phyloP scores from a whole-genome alignment of 2,113 vertebrate genomes.

The Mesoclemmys tuberculata region DNA sequence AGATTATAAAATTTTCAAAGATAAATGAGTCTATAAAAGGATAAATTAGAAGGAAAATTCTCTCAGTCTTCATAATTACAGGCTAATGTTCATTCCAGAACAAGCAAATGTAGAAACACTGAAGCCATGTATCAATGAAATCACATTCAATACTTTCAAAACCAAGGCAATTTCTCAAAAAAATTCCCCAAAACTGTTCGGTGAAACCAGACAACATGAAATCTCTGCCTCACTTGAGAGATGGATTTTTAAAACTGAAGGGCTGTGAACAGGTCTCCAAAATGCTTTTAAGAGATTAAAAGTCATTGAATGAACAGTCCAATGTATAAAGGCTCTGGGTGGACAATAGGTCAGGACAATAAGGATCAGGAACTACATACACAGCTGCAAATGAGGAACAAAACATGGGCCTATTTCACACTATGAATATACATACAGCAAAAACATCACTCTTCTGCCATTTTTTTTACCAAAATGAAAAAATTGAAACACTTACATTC shows the following conservation, averaged over 20 bases:
- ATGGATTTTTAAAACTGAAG: conserved; percentile 1
- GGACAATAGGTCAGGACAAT: background rate
- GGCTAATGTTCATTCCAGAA: background rate
- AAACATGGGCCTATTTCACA: background rate
- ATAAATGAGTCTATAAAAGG: background rate
- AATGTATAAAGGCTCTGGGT: background rate
- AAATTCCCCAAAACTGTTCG: background rate
- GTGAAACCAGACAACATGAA: background rate
- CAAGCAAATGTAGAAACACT: background rate
- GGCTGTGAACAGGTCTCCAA: background rate
- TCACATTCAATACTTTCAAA: background rate
- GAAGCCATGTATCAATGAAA: background rate
- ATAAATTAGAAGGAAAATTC: background rate
- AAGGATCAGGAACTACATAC: background rate
- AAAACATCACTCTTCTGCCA: background rate
- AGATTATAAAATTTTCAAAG: background rate
- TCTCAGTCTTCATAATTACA: conserved; percentile 1
- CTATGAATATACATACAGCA: background rate
- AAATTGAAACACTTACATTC: background rate
- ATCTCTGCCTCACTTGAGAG: background rate
- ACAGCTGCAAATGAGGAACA: background rate
- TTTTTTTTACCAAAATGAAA: background rate
- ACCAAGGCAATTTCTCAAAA: background rate
- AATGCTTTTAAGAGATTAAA: background rate
- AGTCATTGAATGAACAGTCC: background rate